phyloP scores from a whole-genome alignment of 2,888 invertebrate species.

The Eucera pruinosa region DNA sequence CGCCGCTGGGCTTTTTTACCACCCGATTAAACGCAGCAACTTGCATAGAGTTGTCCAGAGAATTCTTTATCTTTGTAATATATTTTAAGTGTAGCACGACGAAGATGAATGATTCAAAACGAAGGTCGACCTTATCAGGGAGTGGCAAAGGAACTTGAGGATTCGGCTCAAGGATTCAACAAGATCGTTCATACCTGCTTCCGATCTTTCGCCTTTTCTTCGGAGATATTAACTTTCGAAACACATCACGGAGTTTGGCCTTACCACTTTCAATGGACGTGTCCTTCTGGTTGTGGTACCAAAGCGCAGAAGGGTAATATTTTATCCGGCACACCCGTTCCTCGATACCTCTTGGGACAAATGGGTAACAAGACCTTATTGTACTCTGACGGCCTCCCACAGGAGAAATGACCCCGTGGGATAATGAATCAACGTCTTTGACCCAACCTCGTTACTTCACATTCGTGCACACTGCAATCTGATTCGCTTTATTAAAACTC shows the following conservation, averaged over 20 bases:
- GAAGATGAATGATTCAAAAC: constrained; percentile 30
- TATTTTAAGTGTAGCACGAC: constrained; percentile 25
- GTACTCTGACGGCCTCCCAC: too few species aligned
- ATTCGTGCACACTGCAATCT: too few species aligned
- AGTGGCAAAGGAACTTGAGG: constrained; percentile 42
- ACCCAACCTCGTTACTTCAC: too few species aligned
- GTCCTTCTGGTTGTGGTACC: constrained; percentile 21
- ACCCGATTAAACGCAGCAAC: too few species aligned
- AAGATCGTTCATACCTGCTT: constrained; percentile 63
- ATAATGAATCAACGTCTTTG: too few species aligned
- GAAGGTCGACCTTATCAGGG: constrained; percentile 41
- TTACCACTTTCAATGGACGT: constrained; percentile 13
- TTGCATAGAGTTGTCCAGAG: neutral
- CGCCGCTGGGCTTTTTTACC: too few species aligned
- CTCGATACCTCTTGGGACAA: neutral
- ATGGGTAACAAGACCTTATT: neutral
- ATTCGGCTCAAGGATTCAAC: constrained; percentile 68
- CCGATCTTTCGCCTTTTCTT: constrained; percentile 59
- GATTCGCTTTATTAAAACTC: too few species aligned
- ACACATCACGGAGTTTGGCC: constrained; percentile 62
- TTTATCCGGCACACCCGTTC: constrained; percentile 7
- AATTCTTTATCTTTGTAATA: constrained; percentile 1
- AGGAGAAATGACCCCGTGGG: neutral
- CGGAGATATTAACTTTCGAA: constrained; percentile 74
- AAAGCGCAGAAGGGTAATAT: neutral